Percentiles rank a stretch among this genome's conserved stretches.
Evolutionary conservation across 2,888 invertebrate species (phyloP).

Genomic region (Parasteatoda lunata): DNA sequence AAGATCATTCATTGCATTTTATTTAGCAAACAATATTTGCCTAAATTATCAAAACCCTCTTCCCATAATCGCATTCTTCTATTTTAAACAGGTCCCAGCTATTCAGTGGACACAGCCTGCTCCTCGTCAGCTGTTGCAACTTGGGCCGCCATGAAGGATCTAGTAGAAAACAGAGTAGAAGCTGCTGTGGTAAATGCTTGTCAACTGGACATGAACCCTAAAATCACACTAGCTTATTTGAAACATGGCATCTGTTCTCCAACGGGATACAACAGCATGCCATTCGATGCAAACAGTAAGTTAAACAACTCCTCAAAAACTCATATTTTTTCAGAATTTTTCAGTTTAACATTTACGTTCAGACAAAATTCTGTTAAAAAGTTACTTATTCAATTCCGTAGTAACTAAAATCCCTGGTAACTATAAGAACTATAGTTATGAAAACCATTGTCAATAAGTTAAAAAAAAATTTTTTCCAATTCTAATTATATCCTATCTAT

Average conservation of each 20-base stretch:
- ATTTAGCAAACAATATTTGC: too few relatives aligned
- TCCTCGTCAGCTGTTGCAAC: conserved; percentile 94
- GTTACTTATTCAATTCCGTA: not conserved
- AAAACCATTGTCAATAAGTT: not conserved
- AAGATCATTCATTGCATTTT: too few relatives aligned
- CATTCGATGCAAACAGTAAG: conserved; percentile 89
- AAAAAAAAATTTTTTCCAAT: not conserved
- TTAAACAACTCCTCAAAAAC: not conserved
- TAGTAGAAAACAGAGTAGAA: conserved; percentile 91
- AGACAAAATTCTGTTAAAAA: not conserved
- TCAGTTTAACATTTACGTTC: too few relatives aligned
- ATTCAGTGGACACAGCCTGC: conserved; percentile 96
- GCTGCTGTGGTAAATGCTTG: conserved; percentile 94
- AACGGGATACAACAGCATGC: conserved; percentile 89
- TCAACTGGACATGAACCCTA: conserved; percentile 91
- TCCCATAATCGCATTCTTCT: too few relatives aligned
- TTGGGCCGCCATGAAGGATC: conserved; percentile 87
- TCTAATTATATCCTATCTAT: not conserved
- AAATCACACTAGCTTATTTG: conserved; percentile 92
- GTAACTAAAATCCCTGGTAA: too few relatives aligned
- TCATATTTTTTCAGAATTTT: too few relatives aligned
- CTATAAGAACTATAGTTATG: not conserved
- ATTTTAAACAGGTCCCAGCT: conserved; percentile 84
- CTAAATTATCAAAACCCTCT: too few relatives aligned
- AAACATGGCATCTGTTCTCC: conserved; percentile 92